These are phyloP conservation scores for Patella caerulea DNA, from an alignment of 2,888 invertebrate species.

Conservation along the genomic window DNA sequence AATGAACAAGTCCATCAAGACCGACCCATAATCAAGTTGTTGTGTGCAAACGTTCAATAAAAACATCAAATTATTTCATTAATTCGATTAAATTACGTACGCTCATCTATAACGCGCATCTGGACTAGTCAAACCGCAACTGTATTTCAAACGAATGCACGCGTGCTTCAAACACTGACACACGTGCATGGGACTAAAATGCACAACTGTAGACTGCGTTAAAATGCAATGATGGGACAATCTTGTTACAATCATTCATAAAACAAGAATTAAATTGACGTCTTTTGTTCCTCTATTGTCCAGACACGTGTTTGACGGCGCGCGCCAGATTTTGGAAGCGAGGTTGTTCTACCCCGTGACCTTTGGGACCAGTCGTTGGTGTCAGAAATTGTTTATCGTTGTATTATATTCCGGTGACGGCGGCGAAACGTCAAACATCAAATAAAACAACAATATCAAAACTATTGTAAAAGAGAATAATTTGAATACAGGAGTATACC, in stretches of 20 bases:
- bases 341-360: not conserved
- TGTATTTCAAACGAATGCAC: not conserved
- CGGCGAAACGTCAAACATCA: no score
- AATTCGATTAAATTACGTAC: not conserved
- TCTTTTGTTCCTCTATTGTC: not conserved
- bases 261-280: not conserved
- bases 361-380: not conserved
- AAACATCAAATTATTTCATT: not conserved
- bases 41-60: not conserved
- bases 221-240: not conserved
- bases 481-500: no score
- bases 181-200: constrained; percentile 2
- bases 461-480: no score
- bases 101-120: constrained; percentile 2
- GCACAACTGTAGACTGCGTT: constrained; percentile 4
- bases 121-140: not conserved
- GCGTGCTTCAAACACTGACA: not conserved
- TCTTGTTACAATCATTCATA: not conserved
- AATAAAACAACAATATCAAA: no score
- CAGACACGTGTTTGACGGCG: not conserved
- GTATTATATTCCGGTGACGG: no score
- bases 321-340: not conserved
- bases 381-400: not conserved
- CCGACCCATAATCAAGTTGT: not conserved
- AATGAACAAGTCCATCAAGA: constrained; percentile 8